These are phyloP conservation scores for Hermaeophaga mercurialis DNA, from an alignment of 2,888 invertebrate species.

Conservation along the genomic window DNA sequence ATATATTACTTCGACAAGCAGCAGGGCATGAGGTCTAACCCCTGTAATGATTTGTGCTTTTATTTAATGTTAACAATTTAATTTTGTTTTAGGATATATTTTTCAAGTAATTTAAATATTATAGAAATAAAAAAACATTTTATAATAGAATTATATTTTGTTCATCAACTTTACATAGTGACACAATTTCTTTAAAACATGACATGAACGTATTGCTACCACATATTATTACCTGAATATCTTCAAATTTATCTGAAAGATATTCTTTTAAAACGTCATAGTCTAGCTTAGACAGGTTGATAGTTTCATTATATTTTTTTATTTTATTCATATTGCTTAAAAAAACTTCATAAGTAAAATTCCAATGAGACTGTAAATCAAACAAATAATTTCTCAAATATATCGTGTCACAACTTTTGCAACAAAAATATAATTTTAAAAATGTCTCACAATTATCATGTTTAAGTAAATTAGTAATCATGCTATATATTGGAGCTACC, in stretches of 20 bases:
- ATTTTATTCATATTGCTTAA: conserved; percentile 49
- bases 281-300: conserved; percentile 55
- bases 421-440: conserved; percentile 68
- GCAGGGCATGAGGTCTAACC: conserved; percentile 62
- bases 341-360: conserved; percentile 71
- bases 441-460: conserved; percentile 72
- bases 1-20: conserved; percentile 90
- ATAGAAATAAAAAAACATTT: conserved; percentile 2
- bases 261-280: conserved; percentile 46
- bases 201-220: conserved; percentile 65
- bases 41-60: no score
- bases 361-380: conserved; percentile 69
- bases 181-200: conserved; percentile 55
- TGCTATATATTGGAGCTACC: conserved; percentile 70
- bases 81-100: no score
- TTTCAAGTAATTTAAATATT: no score
- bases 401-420: conserved; percentile 62
- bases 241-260: conserved; percentile 49
- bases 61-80: no score
- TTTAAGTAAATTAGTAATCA: conserved; percentile 65
- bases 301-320: conserved; percentile 62
- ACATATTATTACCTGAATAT: conserved; percentile 64
- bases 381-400: conserved; percentile 67
- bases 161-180: conserved; percentile 45
- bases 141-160: conserved; percentile 57